A percentile compares a stretch with the other conserved stretches of the same genome.
Conservation (phyloP, 2,888 invertebrate genomes). For the Xestia xanthographa region DNA sequence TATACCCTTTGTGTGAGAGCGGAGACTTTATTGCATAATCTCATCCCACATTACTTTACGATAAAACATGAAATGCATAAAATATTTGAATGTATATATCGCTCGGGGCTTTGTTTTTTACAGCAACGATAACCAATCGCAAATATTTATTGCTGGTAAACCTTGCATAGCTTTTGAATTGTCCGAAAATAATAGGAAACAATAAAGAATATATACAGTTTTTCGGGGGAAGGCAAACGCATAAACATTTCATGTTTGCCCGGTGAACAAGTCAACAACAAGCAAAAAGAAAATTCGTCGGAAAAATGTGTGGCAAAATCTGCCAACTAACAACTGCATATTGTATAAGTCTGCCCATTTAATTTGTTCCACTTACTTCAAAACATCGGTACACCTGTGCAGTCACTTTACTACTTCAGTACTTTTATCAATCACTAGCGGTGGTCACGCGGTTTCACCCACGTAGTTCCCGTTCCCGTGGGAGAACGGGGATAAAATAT, state of each 20-base stretch:
- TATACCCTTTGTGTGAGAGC: slow-evolving; percentile 47
- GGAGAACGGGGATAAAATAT: too few species aligned
- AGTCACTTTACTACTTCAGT: slow-evolving; percentile 4
- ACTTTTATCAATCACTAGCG: slow-evolving; percentile 24
- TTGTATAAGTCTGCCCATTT: slow-evolving; percentile 5
- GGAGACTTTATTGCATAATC: slow-evolving; percentile 48
- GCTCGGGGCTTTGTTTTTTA: slow-evolving; percentile 27
- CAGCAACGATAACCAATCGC: slow-evolving; percentile 23
- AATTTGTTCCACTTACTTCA: slow-evolving; percentile 8
- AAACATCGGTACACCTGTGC: slow-evolving; percentile 26
- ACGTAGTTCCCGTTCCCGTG: too few species aligned
- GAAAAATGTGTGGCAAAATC: background rate
- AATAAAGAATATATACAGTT: slow-evolving; percentile 1
- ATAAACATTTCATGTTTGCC: slow-evolving; percentile 10
- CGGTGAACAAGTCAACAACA: slow-evolving; percentile 6
- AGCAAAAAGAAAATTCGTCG: slow-evolving; percentile 7
- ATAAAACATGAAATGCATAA: slow-evolving; percentile 42
- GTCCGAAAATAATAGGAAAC: slow-evolving; percentile 27
- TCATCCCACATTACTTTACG: slow-evolving; percentile 28
- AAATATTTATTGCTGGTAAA: slow-evolving; percentile 43
- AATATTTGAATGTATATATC: slow-evolving; percentile 28
- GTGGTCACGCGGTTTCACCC: too few species aligned
- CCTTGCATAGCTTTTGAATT: slow-evolving; percentile 18
- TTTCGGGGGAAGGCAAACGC: background rate
- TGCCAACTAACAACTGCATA: background rate